A percentile compares a stretch with the other conserved stretches of the same genome.
phyloP scores from a whole-genome alignment of 2,797 vertebrate species.

The Rhinogobio ventralis region DNA sequence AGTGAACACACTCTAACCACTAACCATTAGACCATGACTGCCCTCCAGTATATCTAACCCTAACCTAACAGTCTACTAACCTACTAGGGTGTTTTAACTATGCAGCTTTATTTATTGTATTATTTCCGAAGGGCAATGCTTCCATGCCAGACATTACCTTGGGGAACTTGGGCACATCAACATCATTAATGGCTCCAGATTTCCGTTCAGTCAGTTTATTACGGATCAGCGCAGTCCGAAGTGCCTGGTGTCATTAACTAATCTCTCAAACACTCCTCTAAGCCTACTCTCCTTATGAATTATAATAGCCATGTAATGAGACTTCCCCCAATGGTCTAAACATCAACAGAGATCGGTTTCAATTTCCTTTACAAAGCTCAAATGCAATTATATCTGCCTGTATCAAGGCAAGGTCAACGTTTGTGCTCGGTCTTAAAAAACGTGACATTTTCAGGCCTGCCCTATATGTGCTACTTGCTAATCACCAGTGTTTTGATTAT shows the following conservation, averaged over 20 bases:
- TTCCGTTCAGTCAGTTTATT: constrained; percentile 46
- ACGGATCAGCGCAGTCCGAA: constrained; percentile 44
- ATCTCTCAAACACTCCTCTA: constrained; percentile 50
- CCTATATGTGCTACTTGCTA: constrained; percentile 32
- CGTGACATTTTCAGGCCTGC: constrained; percentile 26
- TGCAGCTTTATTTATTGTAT: constrained; percentile 6
- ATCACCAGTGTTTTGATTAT: constrained; percentile 41
- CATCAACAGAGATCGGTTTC: constrained; percentile 53
- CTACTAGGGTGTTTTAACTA: not conserved
- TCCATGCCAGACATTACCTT: constrained; percentile 2
- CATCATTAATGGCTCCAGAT: constrained; percentile 49
- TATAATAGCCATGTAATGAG: constrained; percentile 63
- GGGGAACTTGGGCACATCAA: constrained; percentile 23
- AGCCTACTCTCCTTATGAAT: constrained; percentile 55
- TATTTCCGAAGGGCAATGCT: not conserved
- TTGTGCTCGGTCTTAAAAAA: constrained; percentile 26
- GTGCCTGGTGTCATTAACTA: constrained; percentile 46
- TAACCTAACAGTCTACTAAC: not conserved
- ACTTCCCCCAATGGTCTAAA: constrained; percentile 47
- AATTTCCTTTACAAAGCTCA: constrained; percentile 54
- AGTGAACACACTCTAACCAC: too few species aligned
- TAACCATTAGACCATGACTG: too few species aligned
- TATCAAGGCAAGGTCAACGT: constrained; percentile 41
- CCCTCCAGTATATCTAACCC: too few species aligned
- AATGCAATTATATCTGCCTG: constrained; percentile 46